phyloP scores from a whole-genome alignment of 2,797 vertebrate species.

The Labroides dimidiatus region DNA sequence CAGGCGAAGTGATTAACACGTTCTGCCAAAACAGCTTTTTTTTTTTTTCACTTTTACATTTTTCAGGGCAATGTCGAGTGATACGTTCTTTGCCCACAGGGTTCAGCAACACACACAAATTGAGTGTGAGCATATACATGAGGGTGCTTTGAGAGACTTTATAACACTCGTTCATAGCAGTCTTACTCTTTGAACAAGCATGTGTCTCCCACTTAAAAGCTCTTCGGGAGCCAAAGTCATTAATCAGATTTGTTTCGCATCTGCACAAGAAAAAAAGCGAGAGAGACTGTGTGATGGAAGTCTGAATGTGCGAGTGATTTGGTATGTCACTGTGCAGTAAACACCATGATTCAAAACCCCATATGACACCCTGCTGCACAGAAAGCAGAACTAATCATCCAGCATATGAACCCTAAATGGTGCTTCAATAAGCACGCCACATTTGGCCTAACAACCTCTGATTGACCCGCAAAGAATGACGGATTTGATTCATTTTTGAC shows the following conservation, averaged over 20 bases:
- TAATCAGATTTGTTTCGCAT: slow-evolving; percentile 44
- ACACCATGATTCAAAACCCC: slow-evolving; percentile 60
- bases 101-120: too few relatives aligned
- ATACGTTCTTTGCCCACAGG: too few relatives aligned
- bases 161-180: slow-evolving; percentile 1
- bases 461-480: slow-evolving; percentile 48
- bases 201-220: slow-evolving; percentile 32
- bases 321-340: slow-evolving; percentile 62
- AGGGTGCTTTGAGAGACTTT: slow-evolving; percentile 1
- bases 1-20: too few relatives aligned
- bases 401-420: slow-evolving; percentile 30
- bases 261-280: slow-evolving; percentile 41
- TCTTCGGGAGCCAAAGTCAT: slow-evolving; percentile 35
- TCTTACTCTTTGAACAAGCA: slow-evolving; percentile 36
- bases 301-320: slow-evolving; percentile 66
- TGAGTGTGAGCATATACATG: neutral
- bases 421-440: slow-evolving; percentile 47
- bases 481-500: slow-evolving; percentile 43
- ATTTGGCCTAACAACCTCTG: slow-evolving; percentile 51
- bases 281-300: slow-evolving; percentile 34
- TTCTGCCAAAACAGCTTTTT: too few relatives aligned
- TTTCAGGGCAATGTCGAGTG: too few relatives aligned
- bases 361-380: slow-evolving; percentile 25
- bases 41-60: too few relatives aligned
- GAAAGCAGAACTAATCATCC: slow-evolving; percentile 36